Evolutionary conservation across 2,113 vertebrate species (phyloP).

Genomic region (Lophius piscatorius): DNA sequence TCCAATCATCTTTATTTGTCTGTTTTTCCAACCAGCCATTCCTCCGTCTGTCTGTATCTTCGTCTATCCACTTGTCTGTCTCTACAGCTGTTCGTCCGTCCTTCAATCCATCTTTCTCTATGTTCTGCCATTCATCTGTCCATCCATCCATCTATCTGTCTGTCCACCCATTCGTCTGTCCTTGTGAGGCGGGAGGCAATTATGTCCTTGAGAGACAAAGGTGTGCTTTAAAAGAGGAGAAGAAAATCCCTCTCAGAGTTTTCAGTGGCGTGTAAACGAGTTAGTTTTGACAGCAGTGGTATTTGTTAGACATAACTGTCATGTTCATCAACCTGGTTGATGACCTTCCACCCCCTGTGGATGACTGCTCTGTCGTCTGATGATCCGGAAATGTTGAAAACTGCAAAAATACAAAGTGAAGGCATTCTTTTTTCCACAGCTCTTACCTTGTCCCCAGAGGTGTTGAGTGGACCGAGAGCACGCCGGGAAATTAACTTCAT

Average conservation of each 20-base stretch:
- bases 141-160: too few species aligned
- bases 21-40: too few species aligned
- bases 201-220: conserved; percentile 18
- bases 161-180: too few species aligned
- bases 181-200: conserved; percentile 16
- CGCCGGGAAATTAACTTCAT: conserved; percentile 22
- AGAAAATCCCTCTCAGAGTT: conserved; percentile 24
- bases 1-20: too few species aligned
- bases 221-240: conserved; percentile 30
- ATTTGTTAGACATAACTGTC: conserved; percentile 59
- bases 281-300: conserved; percentile 64
- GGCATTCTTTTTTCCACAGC: conserved; percentile 31
- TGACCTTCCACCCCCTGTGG: conserved; percentile 19
- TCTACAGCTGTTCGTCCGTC: too few species aligned
- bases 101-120: too few species aligned
- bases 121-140: too few species aligned
- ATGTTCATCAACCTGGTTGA: conserved; percentile 51
- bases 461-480: conserved; percentile 13
- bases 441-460: conserved; percentile 10
- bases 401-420: conserved; percentile 23
- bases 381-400: conserved; percentile 19
- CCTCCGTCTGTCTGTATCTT: too few species aligned
- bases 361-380: conserved; percentile 43
- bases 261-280: conserved; percentile 40
- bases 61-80: too few species aligned